phyloP scores from a whole-genome alignment of 2,888 invertebrate species.

The Macroteleia sp. region DNA sequence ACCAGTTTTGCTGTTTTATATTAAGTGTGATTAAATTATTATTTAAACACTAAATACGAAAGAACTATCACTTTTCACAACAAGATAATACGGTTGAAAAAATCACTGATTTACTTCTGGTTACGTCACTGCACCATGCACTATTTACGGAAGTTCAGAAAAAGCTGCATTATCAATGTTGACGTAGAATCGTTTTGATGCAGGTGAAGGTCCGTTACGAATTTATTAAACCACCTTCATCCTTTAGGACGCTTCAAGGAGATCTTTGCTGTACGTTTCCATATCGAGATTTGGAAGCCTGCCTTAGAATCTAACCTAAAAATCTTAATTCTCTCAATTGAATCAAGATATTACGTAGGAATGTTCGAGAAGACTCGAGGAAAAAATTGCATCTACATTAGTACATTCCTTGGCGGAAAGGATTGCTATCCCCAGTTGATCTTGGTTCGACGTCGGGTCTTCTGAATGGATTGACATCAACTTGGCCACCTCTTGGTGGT shows the following conservation, averaged over 20 bases:
- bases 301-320: constrained; percentile 79
- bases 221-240: constrained; percentile 2
- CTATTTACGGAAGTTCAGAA: constrained; percentile 57
- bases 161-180: constrained; percentile 25
- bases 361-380: constrained; percentile 65
- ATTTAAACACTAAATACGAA: constrained; percentile 29
- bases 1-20: constrained; percentile 17
- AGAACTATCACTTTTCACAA: constrained; percentile 35
- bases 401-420: constrained; percentile 92
- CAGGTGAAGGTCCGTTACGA: constrained; percentile 8
- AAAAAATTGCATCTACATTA: constrained; percentile 67
- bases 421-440: constrained; percentile 87
- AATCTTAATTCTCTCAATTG: constrained; percentile 9
- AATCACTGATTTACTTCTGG: constrained; percentile 41
- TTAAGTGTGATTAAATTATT: constrained; percentile 4
- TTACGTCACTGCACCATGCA: constrained; percentile 57
- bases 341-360: constrained; percentile 49
- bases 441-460: constrained; percentile 85
- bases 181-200: constrained; percentile 23
- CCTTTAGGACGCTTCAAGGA: constrained; percentile 33
- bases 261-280: constrained; percentile 62
- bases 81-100: not conserved
- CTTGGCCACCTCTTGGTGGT: constrained; percentile 69
- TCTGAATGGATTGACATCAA: constrained; percentile 84
- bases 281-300: constrained; percentile 79